These are phyloP conservation scores for Steinernema carpocapsae DNA, from an alignment of 2,888 invertebrate species.

Conservation along the genomic window DNA sequence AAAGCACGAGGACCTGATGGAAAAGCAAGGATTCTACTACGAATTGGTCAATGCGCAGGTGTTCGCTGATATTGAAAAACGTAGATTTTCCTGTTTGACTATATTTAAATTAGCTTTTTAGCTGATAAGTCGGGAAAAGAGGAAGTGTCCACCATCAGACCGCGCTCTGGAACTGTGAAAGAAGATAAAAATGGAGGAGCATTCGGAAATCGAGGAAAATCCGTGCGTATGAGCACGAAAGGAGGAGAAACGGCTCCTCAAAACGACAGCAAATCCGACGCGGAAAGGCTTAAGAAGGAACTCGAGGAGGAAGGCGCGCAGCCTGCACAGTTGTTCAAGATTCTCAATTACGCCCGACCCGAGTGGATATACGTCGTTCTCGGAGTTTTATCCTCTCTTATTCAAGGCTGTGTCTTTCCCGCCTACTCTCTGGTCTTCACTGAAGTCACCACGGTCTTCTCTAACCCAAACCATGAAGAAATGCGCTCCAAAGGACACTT, in stretches of 20 bases:
- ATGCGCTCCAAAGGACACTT: conserved; percentile 69
- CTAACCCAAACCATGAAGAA: conserved; percentile 70
- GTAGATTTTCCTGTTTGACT: not conserved
- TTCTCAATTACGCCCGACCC: conserved; percentile 69
- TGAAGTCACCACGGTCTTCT: conserved; percentile 64
- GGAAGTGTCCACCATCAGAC: not conserved
- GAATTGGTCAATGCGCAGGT: conserved; percentile 69
- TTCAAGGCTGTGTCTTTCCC: conserved; percentile 71
- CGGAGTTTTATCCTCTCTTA: conserved; percentile 69
- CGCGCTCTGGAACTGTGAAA: too few species aligned
- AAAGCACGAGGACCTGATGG: conserved; percentile 76
- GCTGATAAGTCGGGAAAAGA: not conserved
- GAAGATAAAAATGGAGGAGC: too few species aligned
- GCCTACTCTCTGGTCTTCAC: conserved; percentile 71
- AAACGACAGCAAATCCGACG: conserved; percentile 39
- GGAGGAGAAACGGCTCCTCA: too few species aligned
- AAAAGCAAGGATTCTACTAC: conserved; percentile 77
- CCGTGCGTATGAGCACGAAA: too few species aligned
- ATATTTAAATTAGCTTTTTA: not conserved
- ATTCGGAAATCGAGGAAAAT: too few species aligned
- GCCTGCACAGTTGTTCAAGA: conserved; percentile 57
- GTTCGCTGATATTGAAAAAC: conserved; percentile 43
- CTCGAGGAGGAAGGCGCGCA: conserved; percentile 57
- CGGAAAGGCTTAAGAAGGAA: conserved; percentile 46
- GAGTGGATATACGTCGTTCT: conserved; percentile 70